These are phyloP conservation scores for Ips nitidus DNA, from an alignment of 1,140 invertebrate species.

Conservation along the genomic window DNA sequence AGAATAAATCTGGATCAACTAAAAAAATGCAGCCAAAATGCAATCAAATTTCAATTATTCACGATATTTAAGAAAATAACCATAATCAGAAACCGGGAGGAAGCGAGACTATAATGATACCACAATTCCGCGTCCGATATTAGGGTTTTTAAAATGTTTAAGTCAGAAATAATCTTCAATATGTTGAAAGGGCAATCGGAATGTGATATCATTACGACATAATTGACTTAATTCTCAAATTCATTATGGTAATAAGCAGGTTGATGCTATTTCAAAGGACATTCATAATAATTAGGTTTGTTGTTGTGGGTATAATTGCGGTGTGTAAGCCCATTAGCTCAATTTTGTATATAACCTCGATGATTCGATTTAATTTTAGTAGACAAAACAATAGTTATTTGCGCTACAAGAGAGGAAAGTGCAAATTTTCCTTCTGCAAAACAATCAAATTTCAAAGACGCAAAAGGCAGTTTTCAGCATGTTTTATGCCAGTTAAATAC, in stretches of 20 bases:
- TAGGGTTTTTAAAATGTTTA: slow-evolving; percentile 13
- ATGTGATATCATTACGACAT: slow-evolving; percentile 35
- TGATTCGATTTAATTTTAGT: too few species aligned
- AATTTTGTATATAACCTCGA: too few species aligned
- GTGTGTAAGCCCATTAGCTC: too few species aligned
- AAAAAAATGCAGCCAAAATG: not conserved
- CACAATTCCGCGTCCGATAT: slow-evolving; percentile 16
- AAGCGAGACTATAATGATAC: slow-evolving; percentile 22
- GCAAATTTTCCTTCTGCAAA: too few species aligned
- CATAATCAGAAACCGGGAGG: slow-evolving; percentile 25
- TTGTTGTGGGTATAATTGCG: too few species aligned
- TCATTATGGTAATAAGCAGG: slow-evolving; percentile 38
- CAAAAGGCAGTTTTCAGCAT: too few species aligned
- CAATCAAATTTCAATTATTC: slow-evolving; percentile 15
- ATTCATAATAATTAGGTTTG: slow-evolving; percentile 14
- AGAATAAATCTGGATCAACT: not conserved
- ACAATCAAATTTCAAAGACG: too few species aligned
- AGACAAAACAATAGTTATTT: too few species aligned
- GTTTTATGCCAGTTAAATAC: too few species aligned
- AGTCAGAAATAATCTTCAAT: slow-evolving; percentile 32
- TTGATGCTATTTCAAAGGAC: slow-evolving; percentile 23
- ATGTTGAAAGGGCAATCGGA: slow-evolving; percentile 28
- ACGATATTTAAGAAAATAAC: slow-evolving; percentile 16
- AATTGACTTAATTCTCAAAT: slow-evolving; percentile 37
- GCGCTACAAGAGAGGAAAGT: too few species aligned